Conservation (phyloP, 2,797 vertebrate species). For the Brotula barbata region DNA sequence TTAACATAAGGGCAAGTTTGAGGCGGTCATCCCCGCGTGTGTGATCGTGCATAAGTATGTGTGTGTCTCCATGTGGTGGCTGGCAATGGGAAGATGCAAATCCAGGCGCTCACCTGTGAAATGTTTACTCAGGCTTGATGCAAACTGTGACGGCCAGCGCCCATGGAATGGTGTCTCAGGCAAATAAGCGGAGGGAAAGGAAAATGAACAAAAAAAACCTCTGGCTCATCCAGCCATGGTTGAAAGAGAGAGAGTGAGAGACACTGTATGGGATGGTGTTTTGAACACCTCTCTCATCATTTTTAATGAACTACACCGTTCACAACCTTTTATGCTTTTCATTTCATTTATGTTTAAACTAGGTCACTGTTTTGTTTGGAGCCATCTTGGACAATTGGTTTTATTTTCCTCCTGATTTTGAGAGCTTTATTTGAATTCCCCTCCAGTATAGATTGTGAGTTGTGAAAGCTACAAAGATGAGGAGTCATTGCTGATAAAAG, state of each 20-base stretch:
- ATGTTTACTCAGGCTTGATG: constrained; percentile 80
- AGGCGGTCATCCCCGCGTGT: constrained; percentile 54
- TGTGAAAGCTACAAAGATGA: constrained; percentile 12
- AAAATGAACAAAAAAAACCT: constrained; percentile 4
- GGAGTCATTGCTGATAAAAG: constrained; percentile 28
- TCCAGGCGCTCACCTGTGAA: constrained; percentile 81
- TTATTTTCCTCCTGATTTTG: not conserved
- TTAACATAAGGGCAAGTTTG: constrained; percentile 68
- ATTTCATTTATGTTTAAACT: too few species aligned
- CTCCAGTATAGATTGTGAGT: constrained; percentile 40
- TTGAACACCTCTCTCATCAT: constrained; percentile 15
- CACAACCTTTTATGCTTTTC: too few species aligned
- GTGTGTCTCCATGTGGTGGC: constrained; percentile 62
- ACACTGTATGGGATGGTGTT: constrained; percentile 10
- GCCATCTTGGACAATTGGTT: not conserved
- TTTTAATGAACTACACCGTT: not conserved
- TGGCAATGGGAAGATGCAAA: constrained; percentile 79
- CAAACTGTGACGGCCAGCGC: constrained; percentile 79
- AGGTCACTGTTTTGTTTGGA: too few species aligned
- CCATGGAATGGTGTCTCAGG: constrained; percentile 77
- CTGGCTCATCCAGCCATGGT: constrained; percentile 9
- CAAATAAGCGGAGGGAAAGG: constrained; percentile 71
- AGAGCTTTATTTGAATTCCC: constrained; percentile 13
- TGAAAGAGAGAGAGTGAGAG: constrained; percentile 4
- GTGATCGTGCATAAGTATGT: constrained; percentile 32